Conservation (phyloP, 2,113 vertebrate species). For the Corythornis madagascariensis region DNA sequence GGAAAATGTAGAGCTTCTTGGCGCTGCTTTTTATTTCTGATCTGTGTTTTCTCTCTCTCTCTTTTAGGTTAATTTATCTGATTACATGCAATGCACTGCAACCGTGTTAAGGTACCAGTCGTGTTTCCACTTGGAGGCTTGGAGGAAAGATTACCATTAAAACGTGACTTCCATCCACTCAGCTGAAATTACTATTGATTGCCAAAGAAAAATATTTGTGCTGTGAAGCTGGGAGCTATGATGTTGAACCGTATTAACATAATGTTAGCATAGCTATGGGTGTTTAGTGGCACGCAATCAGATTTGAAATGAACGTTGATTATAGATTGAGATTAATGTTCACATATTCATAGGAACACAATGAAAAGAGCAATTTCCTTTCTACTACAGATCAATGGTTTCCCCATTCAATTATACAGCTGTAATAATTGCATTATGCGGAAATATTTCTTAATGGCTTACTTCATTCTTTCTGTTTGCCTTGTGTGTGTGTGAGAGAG, state of each 20-base stretch:
- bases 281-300: constrained; percentile 86
- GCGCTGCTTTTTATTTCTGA: constrained; percentile 59
- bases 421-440: constrained; percentile 96
- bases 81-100: constrained; percentile 73
- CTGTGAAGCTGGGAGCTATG: constrained; percentile 85
- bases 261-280: constrained; percentile 84
- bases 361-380: constrained; percentile 98
- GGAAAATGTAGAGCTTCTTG: constrained; percentile 70
- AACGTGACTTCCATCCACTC: constrained; percentile 87
- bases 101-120: constrained; percentile 79
- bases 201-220: constrained; percentile 88
- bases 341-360: constrained; percentile 90
- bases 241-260: constrained; percentile 86
- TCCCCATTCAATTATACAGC: constrained; percentile 98
- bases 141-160: constrained; percentile 84
- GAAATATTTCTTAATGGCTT: constrained; percentile 88
- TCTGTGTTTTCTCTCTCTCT: constrained; percentile 60
- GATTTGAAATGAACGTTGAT: constrained; percentile 89
- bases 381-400: constrained; percentile 99
- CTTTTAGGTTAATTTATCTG: constrained; percentile 84
- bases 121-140: constrained; percentile 81
- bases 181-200: constrained; percentile 90
- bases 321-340: constrained; percentile 95
- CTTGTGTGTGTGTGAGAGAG: constrained; percentile 12
- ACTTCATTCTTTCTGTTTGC: constrained; percentile 81